Conservation (phyloP, 2,888 invertebrate species). For the Drosophila mimetica region DNA sequence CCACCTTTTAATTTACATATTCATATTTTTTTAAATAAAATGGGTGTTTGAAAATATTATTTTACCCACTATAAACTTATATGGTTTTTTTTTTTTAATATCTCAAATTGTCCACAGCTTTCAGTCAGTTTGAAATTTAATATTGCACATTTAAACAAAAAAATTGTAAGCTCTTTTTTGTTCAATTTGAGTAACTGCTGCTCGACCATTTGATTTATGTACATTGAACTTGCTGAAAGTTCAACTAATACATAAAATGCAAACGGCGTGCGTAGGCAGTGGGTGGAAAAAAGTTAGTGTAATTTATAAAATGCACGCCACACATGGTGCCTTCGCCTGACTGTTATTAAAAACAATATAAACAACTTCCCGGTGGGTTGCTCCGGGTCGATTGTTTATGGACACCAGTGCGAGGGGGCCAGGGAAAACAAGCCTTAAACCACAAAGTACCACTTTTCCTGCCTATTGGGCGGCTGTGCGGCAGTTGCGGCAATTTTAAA, state of each 20-base stretch:
- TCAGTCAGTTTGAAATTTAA: background rate
- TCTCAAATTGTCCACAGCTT: background rate
- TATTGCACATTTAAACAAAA: background rate
- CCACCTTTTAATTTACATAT: no score
- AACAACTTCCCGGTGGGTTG: slow-evolving; percentile 72
- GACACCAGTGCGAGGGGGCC: slow-evolving; percentile 25
- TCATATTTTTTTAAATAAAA: no score
- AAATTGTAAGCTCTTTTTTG: background rate
- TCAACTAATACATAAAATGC: slow-evolving; percentile 50
- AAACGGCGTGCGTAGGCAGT: slow-evolving; percentile 44
- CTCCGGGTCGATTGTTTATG: slow-evolving; percentile 41
- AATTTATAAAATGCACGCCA: slow-evolving; percentile 65
- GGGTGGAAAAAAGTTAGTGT: slow-evolving; percentile 49
- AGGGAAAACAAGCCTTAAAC: slow-evolving; percentile 61
- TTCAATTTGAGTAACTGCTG: slow-evolving; percentile 35
- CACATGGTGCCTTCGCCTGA: slow-evolving; percentile 62
- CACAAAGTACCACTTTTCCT: slow-evolving; percentile 70
- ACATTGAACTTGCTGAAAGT: slow-evolving; percentile 52
- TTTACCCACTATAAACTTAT: no score
- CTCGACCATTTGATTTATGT: slow-evolving; percentile 40
- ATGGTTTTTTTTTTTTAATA: background rate
- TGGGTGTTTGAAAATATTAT: no score
- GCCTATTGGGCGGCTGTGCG: slow-evolving; percentile 32
- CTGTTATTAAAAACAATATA: slow-evolving; percentile 79
- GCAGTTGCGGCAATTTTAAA: slow-evolving; percentile 72